phyloP scores from a whole-genome alignment of 2,797 vertebrate genomes.

The Microchirus variegatus region DNA sequence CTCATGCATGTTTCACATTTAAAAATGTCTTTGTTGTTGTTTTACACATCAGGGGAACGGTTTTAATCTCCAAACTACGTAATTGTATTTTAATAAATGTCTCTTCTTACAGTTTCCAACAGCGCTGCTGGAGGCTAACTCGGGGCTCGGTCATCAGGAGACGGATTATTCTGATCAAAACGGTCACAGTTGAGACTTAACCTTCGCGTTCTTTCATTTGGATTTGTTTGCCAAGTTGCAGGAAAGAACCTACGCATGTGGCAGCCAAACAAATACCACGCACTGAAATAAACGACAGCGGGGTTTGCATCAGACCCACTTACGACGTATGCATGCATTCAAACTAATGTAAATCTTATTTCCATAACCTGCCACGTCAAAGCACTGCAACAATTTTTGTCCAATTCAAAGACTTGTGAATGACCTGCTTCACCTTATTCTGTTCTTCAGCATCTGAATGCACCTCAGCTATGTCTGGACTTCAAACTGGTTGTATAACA shows the following conservation, averaged over 20 bases:
- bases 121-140: background rate
- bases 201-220: slow-evolving; percentile 3
- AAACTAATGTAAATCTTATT: slow-evolving; percentile 20
- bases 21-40: too few relatives aligned
- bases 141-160: background rate
- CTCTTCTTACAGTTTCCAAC: background rate
- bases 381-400: slow-evolving; percentile 53
- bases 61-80: too few relatives aligned
- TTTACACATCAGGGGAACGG: too few relatives aligned
- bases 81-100: too few relatives aligned
- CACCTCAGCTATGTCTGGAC: slow-evolving; percentile 28
- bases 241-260: background rate
- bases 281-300: slow-evolving; percentile 33
- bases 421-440: slow-evolving; percentile 46
- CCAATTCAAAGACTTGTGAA: slow-evolving; percentile 20
- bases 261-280: slow-evolving; percentile 11
- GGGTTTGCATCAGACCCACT: slow-evolving; percentile 44
- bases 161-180: slow-evolving; percentile 16
- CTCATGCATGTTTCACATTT: background rate
- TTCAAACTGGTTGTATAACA: slow-evolving; percentile 27
- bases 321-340: slow-evolving; percentile 32
- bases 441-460: slow-evolving; percentile 18
- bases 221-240: slow-evolving; percentile 11
- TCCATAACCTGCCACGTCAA: slow-evolving; percentile 31
- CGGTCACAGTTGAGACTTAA: slow-evolving; percentile 8